Conservation (phyloP, 2,888 invertebrate species). For the Drosophila siamana region DNA sequence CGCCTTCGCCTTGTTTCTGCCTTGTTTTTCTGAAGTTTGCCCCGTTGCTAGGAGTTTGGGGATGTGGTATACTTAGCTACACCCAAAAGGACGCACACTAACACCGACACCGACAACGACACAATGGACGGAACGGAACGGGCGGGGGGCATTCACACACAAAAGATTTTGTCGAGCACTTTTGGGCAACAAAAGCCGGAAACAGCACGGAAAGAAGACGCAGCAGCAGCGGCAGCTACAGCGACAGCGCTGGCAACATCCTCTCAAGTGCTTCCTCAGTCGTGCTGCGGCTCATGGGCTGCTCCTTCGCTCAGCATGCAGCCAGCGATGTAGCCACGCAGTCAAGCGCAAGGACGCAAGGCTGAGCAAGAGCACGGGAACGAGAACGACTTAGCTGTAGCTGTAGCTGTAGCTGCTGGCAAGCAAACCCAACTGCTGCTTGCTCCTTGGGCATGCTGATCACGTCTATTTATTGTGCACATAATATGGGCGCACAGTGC, state of each 20-base stretch:
- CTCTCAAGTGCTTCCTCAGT: slow-evolving; percentile 76
- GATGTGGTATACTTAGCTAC: slow-evolving; percentile 63
- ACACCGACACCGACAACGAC: slow-evolving; percentile 1
- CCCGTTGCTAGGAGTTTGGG: slow-evolving; percentile 9
- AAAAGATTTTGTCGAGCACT: slow-evolving; percentile 80
- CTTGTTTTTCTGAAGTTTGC: slow-evolving; percentile 77
- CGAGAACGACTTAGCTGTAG: slow-evolving; percentile 44
- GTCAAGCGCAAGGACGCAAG: slow-evolving; percentile 71
- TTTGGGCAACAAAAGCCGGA: slow-evolving; percentile 78
- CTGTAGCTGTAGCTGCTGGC: slow-evolving; percentile 47
- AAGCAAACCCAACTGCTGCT: slow-evolving; percentile 42
- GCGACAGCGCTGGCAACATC: slow-evolving; percentile 69
- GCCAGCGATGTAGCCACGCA: slow-evolving; percentile 63
- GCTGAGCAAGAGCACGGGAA: slow-evolving; percentile 7
- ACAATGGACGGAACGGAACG: background rate
- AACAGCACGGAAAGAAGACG: slow-evolving; percentile 65
- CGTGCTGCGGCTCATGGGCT: slow-evolving; percentile 35
- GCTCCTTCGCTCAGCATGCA: slow-evolving; percentile 71
- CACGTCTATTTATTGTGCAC: slow-evolving; percentile 85
- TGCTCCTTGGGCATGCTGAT: slow-evolving; percentile 82
- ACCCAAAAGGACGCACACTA: slow-evolving; percentile 22
- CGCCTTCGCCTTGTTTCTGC: slow-evolving; percentile 34
- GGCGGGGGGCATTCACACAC: slow-evolving; percentile 41
- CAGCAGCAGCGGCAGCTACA: slow-evolving; percentile 61
- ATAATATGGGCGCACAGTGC: slow-evolving; percentile 83